Conservation (phyloP, 2,113 vertebrate species). For the Pollimyrus isidori region DNA sequence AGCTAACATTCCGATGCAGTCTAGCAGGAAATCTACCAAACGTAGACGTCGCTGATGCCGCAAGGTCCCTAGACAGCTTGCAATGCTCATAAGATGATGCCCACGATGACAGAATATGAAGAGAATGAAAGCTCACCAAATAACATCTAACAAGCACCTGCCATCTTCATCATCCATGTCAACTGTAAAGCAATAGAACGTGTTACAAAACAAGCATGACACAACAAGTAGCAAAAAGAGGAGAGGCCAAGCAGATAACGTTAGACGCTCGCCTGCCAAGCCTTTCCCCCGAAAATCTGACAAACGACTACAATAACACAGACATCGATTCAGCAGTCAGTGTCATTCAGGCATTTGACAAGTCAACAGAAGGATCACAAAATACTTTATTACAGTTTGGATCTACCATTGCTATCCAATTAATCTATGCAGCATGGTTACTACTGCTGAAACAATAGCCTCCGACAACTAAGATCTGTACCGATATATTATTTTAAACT, state of each 20-base stretch:
- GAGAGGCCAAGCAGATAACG: background rate
- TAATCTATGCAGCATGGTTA: background rate
- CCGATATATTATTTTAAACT: background rate
- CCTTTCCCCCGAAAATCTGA: background rate
- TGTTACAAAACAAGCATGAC: background rate
- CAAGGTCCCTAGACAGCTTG: too few species aligned
- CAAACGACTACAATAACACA: background rate
- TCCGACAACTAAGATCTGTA: background rate
- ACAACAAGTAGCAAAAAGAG: background rate
- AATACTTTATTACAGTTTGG: background rate
- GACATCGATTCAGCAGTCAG: background rate
- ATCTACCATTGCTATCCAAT: background rate
- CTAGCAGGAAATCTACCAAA: background rate
- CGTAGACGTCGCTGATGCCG: background rate
- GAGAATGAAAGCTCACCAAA: constrained; percentile 73
- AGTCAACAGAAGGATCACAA: background rate
- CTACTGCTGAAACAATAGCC: background rate
- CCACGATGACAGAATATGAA: background rate
- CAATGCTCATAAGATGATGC: background rate
- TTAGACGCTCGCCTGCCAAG: background rate
- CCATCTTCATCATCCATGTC: constrained; percentile 99
- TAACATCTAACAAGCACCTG: constrained; percentile 98
- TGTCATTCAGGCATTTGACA: background rate
- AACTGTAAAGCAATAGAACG: constrained; percentile 60
- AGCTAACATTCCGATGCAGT: background rate